A percentile compares a stretch with the other conserved stretches of the same genome.
Conservation (phyloP, 2,888 invertebrate genomes). For the Synanthedon formicaeformis region DNA sequence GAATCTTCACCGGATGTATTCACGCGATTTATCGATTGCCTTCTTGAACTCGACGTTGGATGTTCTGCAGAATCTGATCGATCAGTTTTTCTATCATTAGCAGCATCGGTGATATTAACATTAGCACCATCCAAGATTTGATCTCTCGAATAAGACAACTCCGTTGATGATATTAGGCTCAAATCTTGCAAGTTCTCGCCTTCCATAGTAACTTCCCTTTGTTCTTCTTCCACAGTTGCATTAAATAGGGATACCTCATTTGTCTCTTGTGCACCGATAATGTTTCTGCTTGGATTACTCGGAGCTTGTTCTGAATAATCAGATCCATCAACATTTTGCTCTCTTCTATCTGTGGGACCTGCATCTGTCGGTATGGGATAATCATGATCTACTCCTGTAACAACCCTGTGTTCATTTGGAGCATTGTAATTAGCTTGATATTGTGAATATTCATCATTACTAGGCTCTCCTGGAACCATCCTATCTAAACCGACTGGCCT, state of each 20-base stretch:
- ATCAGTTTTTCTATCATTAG: slow-evolving; percentile 32
- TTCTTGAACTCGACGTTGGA: slow-evolving; percentile 29
- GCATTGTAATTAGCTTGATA: slow-evolving; percentile 45
- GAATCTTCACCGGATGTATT: slow-evolving; percentile 59
- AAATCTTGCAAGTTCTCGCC: slow-evolving; percentile 70
- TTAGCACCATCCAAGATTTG: slow-evolving; percentile 64
- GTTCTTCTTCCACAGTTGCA: slow-evolving; percentile 39
- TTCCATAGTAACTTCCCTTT: slow-evolving; percentile 70
- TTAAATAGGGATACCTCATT: slow-evolving; percentile 27
- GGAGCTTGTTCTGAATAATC: slow-evolving; percentile 46
- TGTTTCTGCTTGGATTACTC: slow-evolving; percentile 32
- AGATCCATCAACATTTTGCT: slow-evolving; percentile 57
- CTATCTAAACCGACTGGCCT: slow-evolving; percentile 70
- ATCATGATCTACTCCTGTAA: slow-evolving; percentile 68
- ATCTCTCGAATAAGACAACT: slow-evolving; percentile 51
- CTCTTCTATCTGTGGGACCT: slow-evolving; percentile 41
- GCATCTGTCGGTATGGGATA: slow-evolving; percentile 33
- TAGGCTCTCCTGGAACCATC: slow-evolving; percentile 74
- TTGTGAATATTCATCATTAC: slow-evolving; percentile 54
- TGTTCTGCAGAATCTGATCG: slow-evolving; percentile 38
- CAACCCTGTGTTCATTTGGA: slow-evolving; percentile 61
- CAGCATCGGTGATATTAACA: slow-evolving; percentile 28
- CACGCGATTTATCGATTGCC: slow-evolving; percentile 38
- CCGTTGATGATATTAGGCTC: slow-evolving; percentile 41
- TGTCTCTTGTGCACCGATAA: slow-evolving; percentile 33